These are phyloP conservation scores for Hypolimnas misippus DNA, from an alignment of 2,888 invertebrate species.

Conservation along the genomic window DNA sequence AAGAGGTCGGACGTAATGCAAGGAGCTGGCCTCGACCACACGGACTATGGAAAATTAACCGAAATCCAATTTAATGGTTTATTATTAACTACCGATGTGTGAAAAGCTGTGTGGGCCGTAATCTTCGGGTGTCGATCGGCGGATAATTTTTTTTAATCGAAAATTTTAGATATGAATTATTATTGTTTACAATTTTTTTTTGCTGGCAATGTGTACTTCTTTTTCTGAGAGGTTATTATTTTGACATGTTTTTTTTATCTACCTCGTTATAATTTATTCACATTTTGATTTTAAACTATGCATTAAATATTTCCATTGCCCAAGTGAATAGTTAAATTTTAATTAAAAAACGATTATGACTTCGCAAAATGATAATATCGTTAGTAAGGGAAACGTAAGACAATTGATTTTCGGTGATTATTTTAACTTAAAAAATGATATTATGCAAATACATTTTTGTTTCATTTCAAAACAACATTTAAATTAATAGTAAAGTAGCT, in stretches of 20 bases:
- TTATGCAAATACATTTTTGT: too few relatives aligned
- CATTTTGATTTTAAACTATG: too few relatives aligned
- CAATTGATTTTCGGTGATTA: too few relatives aligned
- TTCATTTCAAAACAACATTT: too few relatives aligned
- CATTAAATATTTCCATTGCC: too few relatives aligned
- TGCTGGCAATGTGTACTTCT: neutral
- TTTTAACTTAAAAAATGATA: too few relatives aligned
- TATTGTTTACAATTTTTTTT: conserved; percentile 7
- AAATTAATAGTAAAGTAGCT: too few relatives aligned
- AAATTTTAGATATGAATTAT: conserved; percentile 8
- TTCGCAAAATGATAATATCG: too few relatives aligned
- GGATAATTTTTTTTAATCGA: conserved; percentile 16
- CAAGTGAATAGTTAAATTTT: too few relatives aligned
- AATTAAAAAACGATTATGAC: too few relatives aligned
- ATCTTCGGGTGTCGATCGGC: conserved; percentile 36
- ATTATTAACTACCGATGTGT: conserved; percentile 58
- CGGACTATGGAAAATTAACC: conserved; percentile 58
- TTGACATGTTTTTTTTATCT: conserved; percentile 6
- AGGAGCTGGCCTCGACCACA: conserved; percentile 67
- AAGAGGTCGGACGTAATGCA: conserved; percentile 71
- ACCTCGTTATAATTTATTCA: too few relatives aligned
- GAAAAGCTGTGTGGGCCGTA: conserved; percentile 44
- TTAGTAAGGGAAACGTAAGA: too few relatives aligned
- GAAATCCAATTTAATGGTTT: conserved; percentile 72
- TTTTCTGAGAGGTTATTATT: neutral